phyloP scores from a whole-genome alignment of 2,113 vertebrate species.

The Terrapene triunguis region DNA sequence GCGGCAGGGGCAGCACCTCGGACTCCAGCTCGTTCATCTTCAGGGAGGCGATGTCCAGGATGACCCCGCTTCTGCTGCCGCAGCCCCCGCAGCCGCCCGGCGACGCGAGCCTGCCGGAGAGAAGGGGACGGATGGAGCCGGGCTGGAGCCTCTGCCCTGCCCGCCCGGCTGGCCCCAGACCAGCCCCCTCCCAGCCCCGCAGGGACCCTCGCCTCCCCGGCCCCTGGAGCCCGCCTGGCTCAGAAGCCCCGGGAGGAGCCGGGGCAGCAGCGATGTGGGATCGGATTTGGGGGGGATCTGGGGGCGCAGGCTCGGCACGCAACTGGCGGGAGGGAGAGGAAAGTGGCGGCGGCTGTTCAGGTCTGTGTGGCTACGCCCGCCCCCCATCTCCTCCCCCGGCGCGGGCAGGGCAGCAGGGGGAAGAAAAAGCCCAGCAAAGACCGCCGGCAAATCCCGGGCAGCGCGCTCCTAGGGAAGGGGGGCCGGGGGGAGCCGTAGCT shows the following conservation, averaged over 20 bases:
- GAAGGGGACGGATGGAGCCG: neutral
- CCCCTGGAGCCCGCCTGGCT: conserved; percentile 44
- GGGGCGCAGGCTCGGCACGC: neutral
- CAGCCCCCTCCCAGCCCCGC: too few relatives aligned
- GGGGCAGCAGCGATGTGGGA: neutral
- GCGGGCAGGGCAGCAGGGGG: neutral
- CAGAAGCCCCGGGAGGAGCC: conserved; percentile 3
- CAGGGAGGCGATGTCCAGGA: conserved; percentile 87
- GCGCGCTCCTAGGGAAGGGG: neutral
- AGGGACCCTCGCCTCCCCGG: neutral
- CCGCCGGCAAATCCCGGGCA: too few relatives aligned
- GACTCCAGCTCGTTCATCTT: conserved; percentile 92
- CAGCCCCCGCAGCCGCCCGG: conserved; percentile 74
- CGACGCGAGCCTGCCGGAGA: conserved; percentile 81
- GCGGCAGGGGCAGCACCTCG: conserved; percentile 92
- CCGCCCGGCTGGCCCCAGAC: neutral
- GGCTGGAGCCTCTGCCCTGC: neutral
- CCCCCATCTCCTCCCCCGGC: neutral
- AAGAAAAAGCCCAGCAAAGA: rapidly evolving
- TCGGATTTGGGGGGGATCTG: neutral
- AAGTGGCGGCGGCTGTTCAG: neutral
- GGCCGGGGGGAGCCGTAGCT: neutral
- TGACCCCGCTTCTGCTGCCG: conserved; percentile 83
- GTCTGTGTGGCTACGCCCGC: neutral
- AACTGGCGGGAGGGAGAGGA: neutral